Conservation (phyloP, 2,797 vertebrate genomes). For the Morelia viridis region DNA sequence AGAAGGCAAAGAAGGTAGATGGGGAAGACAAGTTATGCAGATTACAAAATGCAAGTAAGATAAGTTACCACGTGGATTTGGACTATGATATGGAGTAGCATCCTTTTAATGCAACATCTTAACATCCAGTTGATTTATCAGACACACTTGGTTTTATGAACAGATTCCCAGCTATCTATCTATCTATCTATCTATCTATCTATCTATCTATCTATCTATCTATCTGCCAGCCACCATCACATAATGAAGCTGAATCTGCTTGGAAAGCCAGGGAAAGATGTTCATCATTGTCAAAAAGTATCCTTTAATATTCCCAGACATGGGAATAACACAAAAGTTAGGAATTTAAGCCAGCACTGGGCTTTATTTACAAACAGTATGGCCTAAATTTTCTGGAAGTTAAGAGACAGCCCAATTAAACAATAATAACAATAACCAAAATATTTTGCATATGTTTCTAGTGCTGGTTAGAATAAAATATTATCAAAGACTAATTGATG, state of each 20-base stretch:
- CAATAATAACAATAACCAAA: neutral
- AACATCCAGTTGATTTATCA: too few relatives aligned
- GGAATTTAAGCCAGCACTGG: constrained; percentile 28
- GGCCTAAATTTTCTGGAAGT: constrained; percentile 20
- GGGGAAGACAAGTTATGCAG: too few relatives aligned
- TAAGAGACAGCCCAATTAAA: constrained; percentile 21
- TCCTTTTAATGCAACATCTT: too few relatives aligned
- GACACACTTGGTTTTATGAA: too few relatives aligned
- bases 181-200: too few relatives aligned
- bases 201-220: too few relatives aligned
- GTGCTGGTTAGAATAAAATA: constrained; percentile 8
- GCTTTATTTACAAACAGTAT: constrained; percentile 41
- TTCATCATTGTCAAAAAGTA: neutral
- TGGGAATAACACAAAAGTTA: constrained; percentile 2
- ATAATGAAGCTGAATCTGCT: neutral
- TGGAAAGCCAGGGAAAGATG: neutral
- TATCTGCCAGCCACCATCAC: neutral
- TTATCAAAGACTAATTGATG: neutral
- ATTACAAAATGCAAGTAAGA: too few relatives aligned
- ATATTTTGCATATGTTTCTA: neutral
- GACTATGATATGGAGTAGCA: too few relatives aligned
- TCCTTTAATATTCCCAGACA: neutral
- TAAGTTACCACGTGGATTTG: too few relatives aligned
- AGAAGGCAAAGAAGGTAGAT: too few relatives aligned
- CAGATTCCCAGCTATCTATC: neutral